These are phyloP conservation scores for Melinaea marsaeus DNA, from an alignment of 2,888 invertebrate species.

Conservation along the genomic window DNA sequence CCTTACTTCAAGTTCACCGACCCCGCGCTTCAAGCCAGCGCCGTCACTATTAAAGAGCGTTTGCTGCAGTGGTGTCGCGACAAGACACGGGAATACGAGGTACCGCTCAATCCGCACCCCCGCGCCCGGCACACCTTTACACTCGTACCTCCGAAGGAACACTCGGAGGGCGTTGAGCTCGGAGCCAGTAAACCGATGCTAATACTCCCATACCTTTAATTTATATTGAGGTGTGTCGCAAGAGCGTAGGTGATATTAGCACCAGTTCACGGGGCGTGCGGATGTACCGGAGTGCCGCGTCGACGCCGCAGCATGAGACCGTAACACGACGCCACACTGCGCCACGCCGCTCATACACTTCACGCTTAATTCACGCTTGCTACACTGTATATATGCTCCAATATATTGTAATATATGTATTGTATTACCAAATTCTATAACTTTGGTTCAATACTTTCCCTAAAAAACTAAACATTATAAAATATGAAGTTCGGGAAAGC, in stretches of 20 bases:
- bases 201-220: no score
- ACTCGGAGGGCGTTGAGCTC: background rate
- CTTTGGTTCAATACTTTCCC: conserved; percentile 41
- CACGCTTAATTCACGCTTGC: conserved; percentile 50
- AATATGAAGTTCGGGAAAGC: conserved; percentile 7
- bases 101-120: conserved; percentile 66
- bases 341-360: conserved; percentile 44
- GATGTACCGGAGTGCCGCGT: conserved; percentile 19
- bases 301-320: conserved; percentile 26
- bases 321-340: conserved; percentile 44
- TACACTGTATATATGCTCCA: conserved; percentile 53
- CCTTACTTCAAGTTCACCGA: conserved; percentile 95
- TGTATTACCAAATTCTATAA: conserved; percentile 51
- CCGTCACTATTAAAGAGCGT: conserved; percentile 97
- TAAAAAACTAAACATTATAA: conserved; percentile 26
- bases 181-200: no score
- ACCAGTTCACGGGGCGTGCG: conserved; percentile 23
- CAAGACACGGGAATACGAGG: conserved; percentile 98
- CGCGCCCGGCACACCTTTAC: conserved; percentile 33
- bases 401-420: conserved; percentile 37
- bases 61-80: conserved; percentile 97
- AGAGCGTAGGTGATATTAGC: background rate
- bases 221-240: no score
- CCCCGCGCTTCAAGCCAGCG: conserved; percentile 92
- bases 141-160: conserved; percentile 21